Evolutionary conservation across 2,888 invertebrate genomes (phyloP).

Genomic region (Alcis repandata): DNA sequence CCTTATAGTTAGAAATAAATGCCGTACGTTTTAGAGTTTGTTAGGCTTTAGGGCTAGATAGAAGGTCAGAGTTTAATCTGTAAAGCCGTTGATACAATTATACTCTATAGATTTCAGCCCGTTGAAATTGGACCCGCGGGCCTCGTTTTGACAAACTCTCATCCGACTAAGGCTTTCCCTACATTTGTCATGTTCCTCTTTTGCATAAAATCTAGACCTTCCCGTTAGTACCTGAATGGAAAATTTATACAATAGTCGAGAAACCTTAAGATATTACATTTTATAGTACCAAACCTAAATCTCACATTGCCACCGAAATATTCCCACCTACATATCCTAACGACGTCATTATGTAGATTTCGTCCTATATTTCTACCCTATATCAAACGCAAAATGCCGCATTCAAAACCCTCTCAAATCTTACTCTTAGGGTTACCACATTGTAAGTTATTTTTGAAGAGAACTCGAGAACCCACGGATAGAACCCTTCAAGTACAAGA

Average conservation of each 20-base stretch:
- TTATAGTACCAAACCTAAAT: conserved; percentile 32
- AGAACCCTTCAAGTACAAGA: background rate
- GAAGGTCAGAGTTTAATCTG: too few species aligned
- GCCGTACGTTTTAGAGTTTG: too few species aligned
- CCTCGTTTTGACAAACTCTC: background rate
- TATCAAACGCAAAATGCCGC: conserved; percentile 55
- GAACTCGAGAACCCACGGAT: background rate
- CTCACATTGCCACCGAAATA: conserved; percentile 33
- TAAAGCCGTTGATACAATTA: too few species aligned
- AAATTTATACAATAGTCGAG: conserved; percentile 11
- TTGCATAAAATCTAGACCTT: background rate
- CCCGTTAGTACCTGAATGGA: background rate
- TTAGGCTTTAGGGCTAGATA: too few species aligned
- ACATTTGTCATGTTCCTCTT: background rate
- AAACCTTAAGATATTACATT: conserved; percentile 26
- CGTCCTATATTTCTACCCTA: conserved; percentile 54
- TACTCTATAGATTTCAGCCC: too few species aligned
- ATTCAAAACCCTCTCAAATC: conserved; percentile 50
- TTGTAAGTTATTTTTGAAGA: conserved; percentile 13
- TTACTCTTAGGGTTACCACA: conserved; percentile 32
- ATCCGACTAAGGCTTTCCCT: background rate
- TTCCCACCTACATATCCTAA: conserved; percentile 51
- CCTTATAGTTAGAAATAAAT: too few species aligned
- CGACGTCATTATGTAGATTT: conserved; percentile 64
- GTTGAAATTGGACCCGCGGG: too few species aligned